Percentiles rank a stretch among this genome's conserved stretches.
Evolutionary conservation across 2,113 vertebrate genomes (phyloP).

Genomic region (Scytalopus superciliaris): DNA sequence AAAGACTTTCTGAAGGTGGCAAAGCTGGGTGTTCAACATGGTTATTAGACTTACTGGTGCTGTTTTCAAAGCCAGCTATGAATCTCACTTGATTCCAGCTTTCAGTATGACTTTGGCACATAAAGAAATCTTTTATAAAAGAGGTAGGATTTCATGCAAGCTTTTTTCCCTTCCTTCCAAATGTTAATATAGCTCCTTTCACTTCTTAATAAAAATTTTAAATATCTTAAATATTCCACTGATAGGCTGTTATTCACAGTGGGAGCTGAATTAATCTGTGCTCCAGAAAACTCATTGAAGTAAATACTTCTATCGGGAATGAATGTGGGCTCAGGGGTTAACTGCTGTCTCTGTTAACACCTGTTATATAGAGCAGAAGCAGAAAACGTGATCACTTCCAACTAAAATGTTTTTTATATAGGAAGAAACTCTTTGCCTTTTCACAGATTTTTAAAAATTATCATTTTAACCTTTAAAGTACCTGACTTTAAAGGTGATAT

Average conservation of each 20-base stretch:
- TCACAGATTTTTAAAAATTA: not conserved
- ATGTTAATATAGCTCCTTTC: not conserved
- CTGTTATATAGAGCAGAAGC: not conserved
- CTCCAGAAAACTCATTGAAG: not conserved
- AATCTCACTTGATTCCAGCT: not conserved
- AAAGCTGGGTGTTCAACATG: not conserved
- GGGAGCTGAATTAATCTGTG: constrained; percentile 4
- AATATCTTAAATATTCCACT: constrained; percentile 26
- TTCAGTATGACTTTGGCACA: not conserved
- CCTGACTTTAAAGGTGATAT: constrained; percentile 35
- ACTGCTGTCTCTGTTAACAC: constrained; percentile 4
- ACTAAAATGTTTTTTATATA: not conserved
- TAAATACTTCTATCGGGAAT: not conserved
- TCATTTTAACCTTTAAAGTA: constrained; percentile 15
- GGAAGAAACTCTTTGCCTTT: not conserved
- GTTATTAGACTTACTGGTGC: not conserved
- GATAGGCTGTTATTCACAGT: not conserved
- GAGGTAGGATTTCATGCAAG: not conserved
- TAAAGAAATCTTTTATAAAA: not conserved
- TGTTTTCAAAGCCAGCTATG: not conserved
- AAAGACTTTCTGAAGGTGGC: not conserved
- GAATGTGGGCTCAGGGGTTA: constrained; percentile 32
- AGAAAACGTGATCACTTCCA: not conserved
- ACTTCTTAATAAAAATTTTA: constrained; percentile 26
- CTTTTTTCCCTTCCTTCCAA: not conserved